Conservation (phyloP, 2,113 vertebrate genomes). For the Stigmatopora argus region DNA sequence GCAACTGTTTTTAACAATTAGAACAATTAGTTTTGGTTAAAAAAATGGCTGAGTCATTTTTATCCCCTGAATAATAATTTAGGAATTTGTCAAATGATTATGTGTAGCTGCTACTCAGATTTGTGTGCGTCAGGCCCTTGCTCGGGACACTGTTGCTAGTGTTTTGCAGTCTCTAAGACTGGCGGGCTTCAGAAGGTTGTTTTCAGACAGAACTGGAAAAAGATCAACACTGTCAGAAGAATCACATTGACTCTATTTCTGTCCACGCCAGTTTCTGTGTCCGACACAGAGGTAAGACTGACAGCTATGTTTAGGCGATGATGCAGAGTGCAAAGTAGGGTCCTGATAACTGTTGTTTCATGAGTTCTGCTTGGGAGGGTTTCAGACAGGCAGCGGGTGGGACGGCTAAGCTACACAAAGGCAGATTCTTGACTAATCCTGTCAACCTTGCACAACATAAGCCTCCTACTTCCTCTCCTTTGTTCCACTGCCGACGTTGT, state of each 20-base stretch:
- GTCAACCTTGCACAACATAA: constrained; percentile 32
- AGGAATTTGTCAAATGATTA: neutral
- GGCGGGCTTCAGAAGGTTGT: constrained; percentile 42
- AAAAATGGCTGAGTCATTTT: too few relatives aligned
- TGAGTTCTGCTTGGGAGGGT: constrained; percentile 15
- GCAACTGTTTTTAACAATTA: too few relatives aligned
- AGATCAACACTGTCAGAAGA: constrained; percentile 43
- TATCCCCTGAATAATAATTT: neutral
- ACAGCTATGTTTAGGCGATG: constrained; percentile 32
- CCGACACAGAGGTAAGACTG: constrained; percentile 19
- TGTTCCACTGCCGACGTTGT: constrained; percentile 31
- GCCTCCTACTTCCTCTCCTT: constrained; percentile 33
- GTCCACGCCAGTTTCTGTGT: constrained; percentile 20
- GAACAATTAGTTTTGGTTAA: too few relatives aligned
- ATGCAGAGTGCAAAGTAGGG: constrained; percentile 13
- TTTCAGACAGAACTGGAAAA: constrained; percentile 35
- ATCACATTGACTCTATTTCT: constrained; percentile 37
- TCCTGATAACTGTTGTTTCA: constrained; percentile 29
- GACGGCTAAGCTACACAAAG: constrained; percentile 55
- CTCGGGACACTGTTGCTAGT: constrained; percentile 27
- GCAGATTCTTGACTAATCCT: constrained; percentile 49
- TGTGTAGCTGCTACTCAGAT: constrained; percentile 6
- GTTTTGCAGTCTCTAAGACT: constrained; percentile 36
- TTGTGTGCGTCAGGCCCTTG: neutral
- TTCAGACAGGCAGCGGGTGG: constrained; percentile 43